Evolutionary conservation across 2,797 vertebrate genomes (phyloP), one percentile per base, ranked within the genome.

Genomic region (Gouania willdenowi): DNA sequence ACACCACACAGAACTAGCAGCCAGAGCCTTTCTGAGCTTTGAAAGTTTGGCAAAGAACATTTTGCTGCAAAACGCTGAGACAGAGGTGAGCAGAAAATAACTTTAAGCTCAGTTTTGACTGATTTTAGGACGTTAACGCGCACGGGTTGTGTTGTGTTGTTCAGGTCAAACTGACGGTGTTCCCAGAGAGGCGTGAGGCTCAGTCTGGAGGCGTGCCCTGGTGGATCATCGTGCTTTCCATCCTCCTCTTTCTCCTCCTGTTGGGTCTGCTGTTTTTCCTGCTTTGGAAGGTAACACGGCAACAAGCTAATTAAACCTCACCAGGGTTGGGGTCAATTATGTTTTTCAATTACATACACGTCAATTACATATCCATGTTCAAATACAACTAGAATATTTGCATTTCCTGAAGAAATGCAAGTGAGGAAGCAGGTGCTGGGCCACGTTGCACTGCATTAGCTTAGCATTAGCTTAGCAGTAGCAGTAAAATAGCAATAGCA

Each of bases 261-360:
- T 83, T 99, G 72, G 92, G 76, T 3, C 75, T 98, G 0, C 45
- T 99, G 75, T 90, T 92, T 22, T 93, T 96, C 78, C 77, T 98
- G 40, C 85, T 99, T 3, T 98, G 94, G 94, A 98, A 98, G 93
- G 97, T 99, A 85, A 84, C 88, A 36, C 2, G n/a, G n/a, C n/a
- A n/a, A n/a, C n/a, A n/a, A n/a, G 1, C 3, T 15, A 29, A 32
- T 3, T 17, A 30, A n/a, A n/a, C n/a, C n/a, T n/a, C n/a, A n/a
- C n/a, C n/a, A n/a, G n/a, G n/a, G n/a, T n/a, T n/a, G n/a, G n/a
- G n/a, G n/a, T n/a, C n/a, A n/a, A n/a, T n/a, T n/a, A n/a, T n/a
- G n/a, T n/a, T n/a, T n/a, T n/a, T n/a, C n/a, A n/a, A n/a, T n/a
- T n/a, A n/a, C n/a, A n/a, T n/a, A n/a, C n/a, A n/a, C n/a, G n/a